A percentile compares a stretch with the other conserved stretches of the same genome.
phyloP scores from a whole-genome alignment of 2,113 vertebrate species.

The Passer domesticus region DNA sequence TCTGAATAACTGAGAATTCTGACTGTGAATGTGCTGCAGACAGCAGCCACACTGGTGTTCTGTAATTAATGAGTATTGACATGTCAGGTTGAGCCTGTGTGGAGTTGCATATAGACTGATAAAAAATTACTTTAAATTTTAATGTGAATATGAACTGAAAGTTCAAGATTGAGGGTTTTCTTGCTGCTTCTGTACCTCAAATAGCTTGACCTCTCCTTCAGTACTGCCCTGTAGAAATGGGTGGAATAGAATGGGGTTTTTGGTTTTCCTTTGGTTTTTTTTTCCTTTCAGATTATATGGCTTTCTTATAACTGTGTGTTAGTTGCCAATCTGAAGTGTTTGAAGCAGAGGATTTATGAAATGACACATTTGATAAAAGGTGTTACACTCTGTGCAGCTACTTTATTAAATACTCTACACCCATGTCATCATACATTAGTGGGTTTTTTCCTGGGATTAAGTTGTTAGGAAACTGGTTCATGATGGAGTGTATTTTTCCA shows the following conservation, averaged over 20 bases:
- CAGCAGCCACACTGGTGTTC: not conserved
- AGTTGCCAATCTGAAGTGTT: not conserved
- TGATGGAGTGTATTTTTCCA: not conserved
- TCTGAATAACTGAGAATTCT: not conserved
- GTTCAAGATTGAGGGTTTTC: not conserved
- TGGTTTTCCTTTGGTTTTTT: not conserved
- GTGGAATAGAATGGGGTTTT: not conserved
- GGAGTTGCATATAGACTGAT: not conserved
- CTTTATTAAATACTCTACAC: not conserved
- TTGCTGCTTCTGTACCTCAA: not conserved
- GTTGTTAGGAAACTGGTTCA: not conserved
- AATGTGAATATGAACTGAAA: not conserved
- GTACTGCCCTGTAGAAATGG: not conserved
- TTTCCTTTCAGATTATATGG: not conserved
- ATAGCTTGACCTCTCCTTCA: not conserved
- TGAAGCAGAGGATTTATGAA: not conserved
- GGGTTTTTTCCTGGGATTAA: not conserved
- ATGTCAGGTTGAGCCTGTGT: not conserved
- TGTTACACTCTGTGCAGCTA: not conserved
- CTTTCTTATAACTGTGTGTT: not conserved
- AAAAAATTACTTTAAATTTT: not conserved
- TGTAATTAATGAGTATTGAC: not conserved
- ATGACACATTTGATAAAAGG: not conserved
- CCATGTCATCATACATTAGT: not conserved
- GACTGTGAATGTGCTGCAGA: not conserved